phyloP scores from a whole-genome alignment of 1,140 invertebrate species.

The Camponotus pennsylvanicus region DNA sequence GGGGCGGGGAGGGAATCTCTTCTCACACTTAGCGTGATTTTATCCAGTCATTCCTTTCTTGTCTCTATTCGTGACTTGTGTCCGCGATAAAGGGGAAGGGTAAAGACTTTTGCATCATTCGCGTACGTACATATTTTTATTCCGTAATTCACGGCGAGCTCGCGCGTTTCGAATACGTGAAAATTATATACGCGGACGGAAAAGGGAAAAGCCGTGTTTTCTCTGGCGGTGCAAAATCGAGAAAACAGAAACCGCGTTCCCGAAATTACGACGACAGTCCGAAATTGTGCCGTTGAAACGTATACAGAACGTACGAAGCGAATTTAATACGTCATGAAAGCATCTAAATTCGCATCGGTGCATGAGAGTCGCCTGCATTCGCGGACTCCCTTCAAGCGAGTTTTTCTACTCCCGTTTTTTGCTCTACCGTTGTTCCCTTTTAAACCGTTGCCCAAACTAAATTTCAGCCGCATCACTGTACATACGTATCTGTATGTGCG shows the following conservation, averaged over 20 bases:
- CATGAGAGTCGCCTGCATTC: constrained; percentile 12
- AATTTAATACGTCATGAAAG: constrained; percentile 64
- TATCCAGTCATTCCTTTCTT: neutral
- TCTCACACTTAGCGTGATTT: neutral
- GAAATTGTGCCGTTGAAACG: constrained; percentile 37
- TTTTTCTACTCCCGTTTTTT: constrained; percentile 50
- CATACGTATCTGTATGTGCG: neutral
- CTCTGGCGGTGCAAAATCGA: constrained; percentile 41
- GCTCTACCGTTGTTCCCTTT: constrained; percentile 38
- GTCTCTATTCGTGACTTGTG: neutral
- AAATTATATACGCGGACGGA: constrained; percentile 39
- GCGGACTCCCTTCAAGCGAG: neutral
- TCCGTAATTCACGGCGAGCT: neutral
- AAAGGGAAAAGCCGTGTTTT: constrained; percentile 28
- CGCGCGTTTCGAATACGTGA: constrained; percentile 30
- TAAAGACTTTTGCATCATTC: neutral
- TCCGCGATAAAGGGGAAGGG: neutral
- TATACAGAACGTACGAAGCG: constrained; percentile 40
- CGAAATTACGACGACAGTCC: constrained; percentile 50
- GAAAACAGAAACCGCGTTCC: constrained; percentile 28
- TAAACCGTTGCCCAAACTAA: neutral
- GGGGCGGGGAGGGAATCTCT: too few species aligned
- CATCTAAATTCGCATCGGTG: constrained; percentile 52
- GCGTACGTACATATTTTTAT: neutral
- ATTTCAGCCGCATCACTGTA: constrained; percentile 9